phyloP scores from a whole-genome alignment of 2,113 vertebrate species.

The Fulmarus glacialis region DNA sequence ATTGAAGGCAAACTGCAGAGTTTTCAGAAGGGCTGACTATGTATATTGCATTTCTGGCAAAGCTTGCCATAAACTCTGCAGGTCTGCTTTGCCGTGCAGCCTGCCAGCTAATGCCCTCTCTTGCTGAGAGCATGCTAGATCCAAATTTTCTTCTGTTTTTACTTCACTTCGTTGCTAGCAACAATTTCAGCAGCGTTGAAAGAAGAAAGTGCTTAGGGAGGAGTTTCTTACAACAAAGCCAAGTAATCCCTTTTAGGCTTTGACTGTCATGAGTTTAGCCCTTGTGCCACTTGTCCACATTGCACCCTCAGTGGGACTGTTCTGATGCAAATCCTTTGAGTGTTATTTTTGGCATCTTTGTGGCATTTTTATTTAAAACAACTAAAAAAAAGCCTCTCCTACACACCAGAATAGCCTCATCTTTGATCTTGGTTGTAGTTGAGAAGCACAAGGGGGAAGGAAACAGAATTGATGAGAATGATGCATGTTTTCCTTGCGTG shows the following conservation, averaged over 20 bases:
- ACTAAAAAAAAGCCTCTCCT: background rate
- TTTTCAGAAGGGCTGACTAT: background rate
- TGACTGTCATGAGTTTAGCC: background rate
- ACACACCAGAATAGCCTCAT: background rate
- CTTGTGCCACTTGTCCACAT: background rate
- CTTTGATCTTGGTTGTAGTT: background rate
- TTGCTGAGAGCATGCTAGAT: background rate
- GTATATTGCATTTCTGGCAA: background rate
- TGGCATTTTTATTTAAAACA: background rate
- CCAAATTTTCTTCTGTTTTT: background rate
- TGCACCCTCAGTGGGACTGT: background rate
- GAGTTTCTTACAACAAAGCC: background rate
- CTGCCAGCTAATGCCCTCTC: background rate
- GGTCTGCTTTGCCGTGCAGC: background rate
- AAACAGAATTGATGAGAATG: background rate
- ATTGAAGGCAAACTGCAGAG: background rate
- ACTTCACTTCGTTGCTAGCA: background rate
- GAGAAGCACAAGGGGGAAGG: background rate
- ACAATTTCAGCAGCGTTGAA: background rate
- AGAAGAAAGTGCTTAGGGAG: background rate
- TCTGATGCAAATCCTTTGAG: background rate
- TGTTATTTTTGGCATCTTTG: constrained; percentile 4
- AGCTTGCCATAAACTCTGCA: background rate
- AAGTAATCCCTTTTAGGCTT: background rate
- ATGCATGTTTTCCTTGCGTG: background rate